These are phyloP conservation scores for Sebastes dallii DNA, from an alignment of 2,797 vertebrate species.

Conservation along the genomic window DNA sequence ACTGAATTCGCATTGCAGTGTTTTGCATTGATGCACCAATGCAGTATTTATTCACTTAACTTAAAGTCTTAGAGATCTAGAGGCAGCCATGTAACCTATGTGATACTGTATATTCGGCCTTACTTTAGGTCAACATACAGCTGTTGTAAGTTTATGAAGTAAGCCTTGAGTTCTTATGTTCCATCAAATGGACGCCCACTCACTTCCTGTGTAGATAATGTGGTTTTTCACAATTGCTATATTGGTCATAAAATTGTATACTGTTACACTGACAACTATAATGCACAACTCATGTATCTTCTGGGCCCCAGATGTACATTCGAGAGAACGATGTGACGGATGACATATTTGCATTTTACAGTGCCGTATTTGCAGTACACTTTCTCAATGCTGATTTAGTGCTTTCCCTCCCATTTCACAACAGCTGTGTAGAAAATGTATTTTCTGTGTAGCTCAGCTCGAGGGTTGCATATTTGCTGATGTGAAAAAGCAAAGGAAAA, in stretches of 20 bases:
- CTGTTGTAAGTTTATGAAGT: conserved; percentile 10
- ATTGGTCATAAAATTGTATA: not conserved
- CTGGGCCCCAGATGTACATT: not conserved
- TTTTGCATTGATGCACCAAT: not conserved
- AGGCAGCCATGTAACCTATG: not conserved
- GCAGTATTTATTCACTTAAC: not conserved
- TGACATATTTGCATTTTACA: not conserved
- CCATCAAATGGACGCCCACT: conserved; percentile 38
- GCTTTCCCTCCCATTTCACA: conserved; percentile 5
- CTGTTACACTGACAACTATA: not conserved
- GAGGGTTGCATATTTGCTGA: conserved; percentile 23
- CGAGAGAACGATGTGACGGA: not conserved
- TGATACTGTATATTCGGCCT: not conserved
- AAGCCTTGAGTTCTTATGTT: not conserved
- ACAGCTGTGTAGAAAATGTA: conserved; percentile 18
- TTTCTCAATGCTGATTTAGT: not conserved
- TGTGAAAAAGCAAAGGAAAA: conserved; percentile 24
- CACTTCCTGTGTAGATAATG: conserved; percentile 59
- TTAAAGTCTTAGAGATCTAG: not conserved
- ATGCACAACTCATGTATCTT: not conserved
- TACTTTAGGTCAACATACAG: not conserved
- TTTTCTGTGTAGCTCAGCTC: conserved; percentile 40
- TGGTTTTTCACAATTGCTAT: conserved; percentile 5
- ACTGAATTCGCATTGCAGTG: not conserved
- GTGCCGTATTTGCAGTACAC: not conserved